Evolutionary conservation across 2,113 vertebrate genomes (phyloP).

Genomic region (Chascanopsetta lugubris): DNA sequence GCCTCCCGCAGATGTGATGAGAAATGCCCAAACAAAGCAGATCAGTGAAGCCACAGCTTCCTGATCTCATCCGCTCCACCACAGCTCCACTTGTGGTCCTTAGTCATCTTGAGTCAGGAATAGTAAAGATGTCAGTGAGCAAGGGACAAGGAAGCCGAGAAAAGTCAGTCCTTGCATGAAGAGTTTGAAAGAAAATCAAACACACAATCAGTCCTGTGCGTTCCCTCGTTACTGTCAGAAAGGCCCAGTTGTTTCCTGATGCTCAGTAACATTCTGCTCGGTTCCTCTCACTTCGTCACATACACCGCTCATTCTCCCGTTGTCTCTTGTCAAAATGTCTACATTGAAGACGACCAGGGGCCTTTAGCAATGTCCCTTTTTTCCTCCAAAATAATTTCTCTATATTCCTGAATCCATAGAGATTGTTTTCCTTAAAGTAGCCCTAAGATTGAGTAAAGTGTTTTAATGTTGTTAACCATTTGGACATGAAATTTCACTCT

Average conservation of each 20-base stretch:
- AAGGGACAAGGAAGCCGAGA: constrained; percentile 15
- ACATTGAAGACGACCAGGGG: not conserved
- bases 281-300: not conserved
- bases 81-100: not conserved
- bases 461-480: not conserved
- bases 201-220: no score
- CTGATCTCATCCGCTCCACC: not conserved
- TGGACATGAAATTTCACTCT: not conserved
- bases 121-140: no score
- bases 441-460: not conserved
- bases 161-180: constrained; percentile 27
- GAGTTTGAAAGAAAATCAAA: not conserved
- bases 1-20: not conserved
- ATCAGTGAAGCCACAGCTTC: constrained; percentile 16
- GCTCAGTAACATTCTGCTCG: not conserved
- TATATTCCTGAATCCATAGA: no score
- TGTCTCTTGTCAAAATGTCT: not conserved
- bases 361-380: no score
- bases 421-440: no score
- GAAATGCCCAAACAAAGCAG: constrained; percentile 14
- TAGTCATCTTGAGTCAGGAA: no score
- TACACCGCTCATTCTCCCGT: not conserved
- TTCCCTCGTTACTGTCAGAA: no score
- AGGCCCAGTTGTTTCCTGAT: not conserved
- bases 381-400: no score